phyloP scores from a whole-genome alignment of 2,888 invertebrate genomes.

The Dysmachus trigonus region DNA sequence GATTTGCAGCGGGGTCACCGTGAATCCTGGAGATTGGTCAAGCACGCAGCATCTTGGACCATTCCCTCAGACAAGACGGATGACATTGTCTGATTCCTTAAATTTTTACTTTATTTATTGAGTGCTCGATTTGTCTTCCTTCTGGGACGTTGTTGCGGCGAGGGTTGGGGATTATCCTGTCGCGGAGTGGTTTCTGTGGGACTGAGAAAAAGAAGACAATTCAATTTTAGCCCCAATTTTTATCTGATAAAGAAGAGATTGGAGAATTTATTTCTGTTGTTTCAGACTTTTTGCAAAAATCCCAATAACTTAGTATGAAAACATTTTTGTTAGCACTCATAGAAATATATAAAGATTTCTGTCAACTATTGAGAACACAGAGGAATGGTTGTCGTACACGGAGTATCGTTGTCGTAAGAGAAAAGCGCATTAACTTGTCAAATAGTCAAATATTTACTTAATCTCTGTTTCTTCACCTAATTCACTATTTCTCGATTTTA shows the following conservation, averaged over 20 bases:
- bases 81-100: background rate
- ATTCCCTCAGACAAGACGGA: background rate
- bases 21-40: background rate
- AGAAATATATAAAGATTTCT: background rate
- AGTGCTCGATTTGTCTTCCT: background rate
- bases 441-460: no score
- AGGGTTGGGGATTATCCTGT: background rate
- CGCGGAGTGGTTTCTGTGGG: background rate
- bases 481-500: no score
- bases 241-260: background rate
- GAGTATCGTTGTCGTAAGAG: no score
- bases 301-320: background rate
- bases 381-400: no score
- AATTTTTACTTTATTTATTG: background rate
- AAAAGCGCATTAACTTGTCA: no score
- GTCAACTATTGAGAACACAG: background rate
- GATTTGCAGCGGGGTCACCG: background rate
- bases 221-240: background rate
- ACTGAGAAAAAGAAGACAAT: background rate
- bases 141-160: background rate
- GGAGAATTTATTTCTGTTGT: background rate
- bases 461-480: no score
- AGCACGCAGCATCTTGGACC: background rate
- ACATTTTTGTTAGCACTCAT: no score
- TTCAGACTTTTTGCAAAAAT: background rate